phyloP scores from a whole-genome alignment of 2,888 invertebrate species.

The Sphaerophoria taeniata region DNA sequence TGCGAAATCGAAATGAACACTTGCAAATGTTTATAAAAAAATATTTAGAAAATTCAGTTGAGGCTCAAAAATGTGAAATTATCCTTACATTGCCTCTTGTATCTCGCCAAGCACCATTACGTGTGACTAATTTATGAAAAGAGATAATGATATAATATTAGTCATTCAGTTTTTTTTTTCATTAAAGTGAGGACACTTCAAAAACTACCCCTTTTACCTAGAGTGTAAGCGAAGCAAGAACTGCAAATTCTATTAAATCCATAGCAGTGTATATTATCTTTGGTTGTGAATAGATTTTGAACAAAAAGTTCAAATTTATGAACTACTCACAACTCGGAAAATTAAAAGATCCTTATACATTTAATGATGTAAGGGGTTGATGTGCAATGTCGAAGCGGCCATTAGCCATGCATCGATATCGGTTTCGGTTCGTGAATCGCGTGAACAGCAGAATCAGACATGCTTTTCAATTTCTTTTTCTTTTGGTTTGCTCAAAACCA shows the following conservation, averaged over 20 bases:
- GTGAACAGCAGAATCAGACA: constrained; percentile 41
- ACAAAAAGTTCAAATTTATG: constrained; percentile 55
- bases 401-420: constrained; percentile 46
- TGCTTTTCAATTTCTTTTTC: constrained; percentile 42
- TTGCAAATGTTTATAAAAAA: too few relatives aligned
- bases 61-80: too few relatives aligned
- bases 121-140: constrained; percentile 67
- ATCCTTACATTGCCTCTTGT: not conserved
- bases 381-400: constrained; percentile 1
- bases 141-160: constrained; percentile 62
- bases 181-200: not conserved
- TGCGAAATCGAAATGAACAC: too few relatives aligned
- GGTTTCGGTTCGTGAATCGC: constrained; percentile 46
- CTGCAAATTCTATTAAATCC: too few relatives aligned
- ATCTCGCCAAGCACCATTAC: constrained; percentile 27
- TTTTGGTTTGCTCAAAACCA: constrained; percentile 21
- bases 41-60: too few relatives aligned
- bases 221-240: not conserved
- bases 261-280: not conserved
- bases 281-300: constrained; percentile 12
- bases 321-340: constrained; percentile 18
- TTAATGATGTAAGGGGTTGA: constrained; percentile 47
- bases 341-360: constrained; percentile 38
- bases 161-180: constrained; percentile 36
- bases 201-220: constrained; percentile 32